Percentiles rank a stretch among this genome's conserved stretches.
phyloP scores from a whole-genome alignment of 2,888 invertebrate species.

The Byasa hedistus region DNA sequence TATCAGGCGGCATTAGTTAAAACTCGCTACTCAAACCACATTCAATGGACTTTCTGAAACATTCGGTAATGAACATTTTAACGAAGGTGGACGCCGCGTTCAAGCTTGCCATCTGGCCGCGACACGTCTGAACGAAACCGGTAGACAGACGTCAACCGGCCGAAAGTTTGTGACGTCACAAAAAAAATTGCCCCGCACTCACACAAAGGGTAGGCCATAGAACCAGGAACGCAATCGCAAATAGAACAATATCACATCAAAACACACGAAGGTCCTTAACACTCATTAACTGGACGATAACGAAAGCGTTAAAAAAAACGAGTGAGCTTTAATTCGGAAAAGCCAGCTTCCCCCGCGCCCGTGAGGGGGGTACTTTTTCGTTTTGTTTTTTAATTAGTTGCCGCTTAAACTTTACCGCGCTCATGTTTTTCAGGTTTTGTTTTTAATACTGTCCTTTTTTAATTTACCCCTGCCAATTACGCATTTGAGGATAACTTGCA shows the following conservation, averaged over 20 bases:
- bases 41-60: slow-evolving; percentile 13
- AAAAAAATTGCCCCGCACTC: slow-evolving; percentile 18
- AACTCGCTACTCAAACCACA: slow-evolving; percentile 4
- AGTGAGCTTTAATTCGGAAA: slow-evolving; percentile 61
- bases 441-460: slow-evolving; percentile 47
- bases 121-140: slow-evolving; percentile 14
- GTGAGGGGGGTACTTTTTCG: slow-evolving; percentile 57
- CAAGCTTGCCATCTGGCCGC: slow-evolving; percentile 7
- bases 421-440: slow-evolving; percentile 49
- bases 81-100: slow-evolving; percentile 10
- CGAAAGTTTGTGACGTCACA: slow-evolving; percentile 29
- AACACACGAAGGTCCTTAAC: slow-evolving; percentile 63
- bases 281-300: slow-evolving; percentile 71
- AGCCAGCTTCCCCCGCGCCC: slow-evolving; percentile 58
- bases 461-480: slow-evolving; percentile 42
- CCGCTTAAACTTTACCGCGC: slow-evolving; percentile 67
- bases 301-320: slow-evolving; percentile 64
- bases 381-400: slow-evolving; percentile 74
- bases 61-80: slow-evolving; percentile 16
- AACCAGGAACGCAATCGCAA: slow-evolving; percentile 39
- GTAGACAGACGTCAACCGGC: slow-evolving; percentile 13
- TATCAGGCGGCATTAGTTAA: neutral
- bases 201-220: slow-evolving; percentile 8
- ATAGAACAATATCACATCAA: slow-evolving; percentile 44
- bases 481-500: slow-evolving; percentile 42